Conservation (phyloP, 2,888 invertebrate genomes). For the Ectemnius cavifrons region DNA sequence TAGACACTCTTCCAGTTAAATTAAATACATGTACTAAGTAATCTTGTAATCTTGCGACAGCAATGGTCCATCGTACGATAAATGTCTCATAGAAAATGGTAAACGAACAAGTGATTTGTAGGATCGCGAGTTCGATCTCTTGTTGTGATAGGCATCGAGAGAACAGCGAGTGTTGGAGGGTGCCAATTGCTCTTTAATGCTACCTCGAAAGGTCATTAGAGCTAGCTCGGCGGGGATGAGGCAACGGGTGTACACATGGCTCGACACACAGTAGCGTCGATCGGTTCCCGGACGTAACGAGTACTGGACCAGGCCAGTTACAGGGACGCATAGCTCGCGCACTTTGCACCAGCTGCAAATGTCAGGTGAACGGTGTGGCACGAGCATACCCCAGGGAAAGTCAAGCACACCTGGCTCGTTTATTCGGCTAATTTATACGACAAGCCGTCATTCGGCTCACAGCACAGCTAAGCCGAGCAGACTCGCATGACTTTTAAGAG, state of each 20-base stretch:
- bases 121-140: too few relatives aligned
- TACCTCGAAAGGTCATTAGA: not conserved
- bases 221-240: not conserved
- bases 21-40: too few relatives aligned
- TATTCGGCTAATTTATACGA: constrained; percentile 60
- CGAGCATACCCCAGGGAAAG: constrained; percentile 40
- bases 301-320: constrained; percentile 27
- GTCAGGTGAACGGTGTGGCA: constrained; percentile 55
- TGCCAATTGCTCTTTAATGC: not conserved
- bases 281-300: constrained; percentile 38
- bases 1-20: too few relatives aligned
- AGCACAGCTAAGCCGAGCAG: constrained; percentile 15
- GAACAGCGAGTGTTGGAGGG: not conserved
- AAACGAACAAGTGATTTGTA: too few relatives aligned
- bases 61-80: too few relatives aligned
- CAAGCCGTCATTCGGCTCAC: constrained; percentile 46
- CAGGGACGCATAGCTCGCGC: constrained; percentile 36
- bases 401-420: constrained; percentile 60
- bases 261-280: constrained; percentile 10
- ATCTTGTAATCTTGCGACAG: too few relatives aligned
- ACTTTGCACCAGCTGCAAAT: constrained; percentile 55
- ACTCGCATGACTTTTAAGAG: constrained; percentile 22
- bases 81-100: too few relatives aligned
- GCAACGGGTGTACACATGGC: too few relatives aligned
- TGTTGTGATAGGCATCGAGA: not conserved